These are phyloP conservation scores for Festucalex cinctus DNA, from an alignment of 2,113 vertebrate genomes.

Conservation along the genomic window DNA sequence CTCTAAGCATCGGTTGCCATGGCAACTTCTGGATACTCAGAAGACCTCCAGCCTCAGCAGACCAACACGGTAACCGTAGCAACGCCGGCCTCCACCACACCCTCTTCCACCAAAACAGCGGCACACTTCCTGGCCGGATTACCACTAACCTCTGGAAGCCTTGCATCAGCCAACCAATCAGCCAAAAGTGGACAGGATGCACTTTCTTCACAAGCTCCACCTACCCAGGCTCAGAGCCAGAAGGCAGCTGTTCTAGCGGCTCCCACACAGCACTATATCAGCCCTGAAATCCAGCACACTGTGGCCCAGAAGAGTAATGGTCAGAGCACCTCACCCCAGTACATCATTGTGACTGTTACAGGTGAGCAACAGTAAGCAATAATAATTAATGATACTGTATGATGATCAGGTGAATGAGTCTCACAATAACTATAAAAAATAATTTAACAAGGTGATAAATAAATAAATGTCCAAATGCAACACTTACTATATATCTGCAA, in stretches of 20 bases:
- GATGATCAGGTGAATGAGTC: too few relatives aligned
- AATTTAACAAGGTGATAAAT: too few relatives aligned
- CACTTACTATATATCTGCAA: too few relatives aligned
- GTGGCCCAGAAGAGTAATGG: slow-evolving; percentile 64
- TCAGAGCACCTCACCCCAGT: slow-evolving; percentile 77
- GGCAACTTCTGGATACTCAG: slow-evolving; percentile 84
- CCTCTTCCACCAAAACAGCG: slow-evolving; percentile 60
- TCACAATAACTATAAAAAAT: too few relatives aligned
- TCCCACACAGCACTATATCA: slow-evolving; percentile 63
- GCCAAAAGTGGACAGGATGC: slow-evolving; percentile 50
- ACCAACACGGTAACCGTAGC: slow-evolving; percentile 70
- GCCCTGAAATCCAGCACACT: slow-evolving; percentile 64
- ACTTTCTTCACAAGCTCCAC: slow-evolving; percentile 55
- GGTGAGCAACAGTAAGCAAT: slow-evolving; percentile 70
- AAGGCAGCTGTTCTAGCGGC: slow-evolving; percentile 66
- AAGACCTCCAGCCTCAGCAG: slow-evolving; percentile 82
- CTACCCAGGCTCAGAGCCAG: slow-evolving; percentile 60
- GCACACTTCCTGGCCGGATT: slow-evolving; percentile 79
- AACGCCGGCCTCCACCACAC: slow-evolving; percentile 59
- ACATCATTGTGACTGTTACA: slow-evolving; percentile 87
- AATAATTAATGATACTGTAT: too few relatives aligned
- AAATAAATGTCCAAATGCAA: too few relatives aligned
- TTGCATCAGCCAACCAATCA: slow-evolving; percentile 47
- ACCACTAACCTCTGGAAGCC: slow-evolving; percentile 54
- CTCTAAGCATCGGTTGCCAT: slow-evolving; percentile 71